A percentile compares a stretch with the other conserved stretches of the same genome.
These are phyloP conservation scores for Melitaea athalia DNA, from an alignment of 2,888 invertebrate species.

Conservation along the genomic window DNA sequence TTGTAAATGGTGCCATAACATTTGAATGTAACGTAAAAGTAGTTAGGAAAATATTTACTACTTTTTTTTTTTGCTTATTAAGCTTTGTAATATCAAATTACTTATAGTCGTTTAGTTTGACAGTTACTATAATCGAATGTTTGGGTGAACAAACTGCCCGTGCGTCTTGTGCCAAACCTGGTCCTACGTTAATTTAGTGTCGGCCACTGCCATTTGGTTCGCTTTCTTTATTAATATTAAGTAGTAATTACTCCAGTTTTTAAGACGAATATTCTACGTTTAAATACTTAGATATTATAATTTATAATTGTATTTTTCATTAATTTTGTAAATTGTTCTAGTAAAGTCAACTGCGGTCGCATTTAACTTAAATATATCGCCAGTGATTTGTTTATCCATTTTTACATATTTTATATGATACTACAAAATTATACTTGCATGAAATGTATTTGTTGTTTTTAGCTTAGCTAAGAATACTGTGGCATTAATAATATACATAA, in stretches of 20 bases:
- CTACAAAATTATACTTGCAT: constrained; percentile 37
- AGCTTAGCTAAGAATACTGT: constrained; percentile 40
- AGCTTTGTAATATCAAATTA: constrained; percentile 14
- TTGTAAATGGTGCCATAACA: constrained; percentile 64
- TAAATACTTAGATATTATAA: constrained; percentile 44
- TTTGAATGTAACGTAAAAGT: constrained; percentile 53
- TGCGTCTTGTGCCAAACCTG: constrained; percentile 50
- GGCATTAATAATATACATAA: constrained; percentile 26
- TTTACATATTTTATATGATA: constrained; percentile 35
- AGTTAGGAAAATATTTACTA: constrained; percentile 61
- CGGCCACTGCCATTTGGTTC: constrained; percentile 50
- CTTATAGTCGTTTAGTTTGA: background rate
- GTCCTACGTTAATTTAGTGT: constrained; percentile 36
- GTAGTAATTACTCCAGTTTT: constrained; percentile 41
- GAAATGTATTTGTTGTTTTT: constrained; percentile 46
- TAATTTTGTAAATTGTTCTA: constrained; percentile 39
- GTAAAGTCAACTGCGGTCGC: constrained; percentile 46
- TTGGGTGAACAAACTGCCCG: constrained; percentile 20
- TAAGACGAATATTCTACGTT: constrained; percentile 45
- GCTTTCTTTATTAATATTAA: constrained; percentile 39
- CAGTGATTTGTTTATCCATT: constrained; percentile 41
- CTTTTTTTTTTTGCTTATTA: constrained; percentile 33
- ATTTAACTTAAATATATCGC: constrained; percentile 48
- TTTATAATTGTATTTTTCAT: constrained; percentile 32
- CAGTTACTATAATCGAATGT: background rate